phyloP scores from a whole-genome alignment of 2,888 invertebrate species.

The Amiota mariae region DNA sequence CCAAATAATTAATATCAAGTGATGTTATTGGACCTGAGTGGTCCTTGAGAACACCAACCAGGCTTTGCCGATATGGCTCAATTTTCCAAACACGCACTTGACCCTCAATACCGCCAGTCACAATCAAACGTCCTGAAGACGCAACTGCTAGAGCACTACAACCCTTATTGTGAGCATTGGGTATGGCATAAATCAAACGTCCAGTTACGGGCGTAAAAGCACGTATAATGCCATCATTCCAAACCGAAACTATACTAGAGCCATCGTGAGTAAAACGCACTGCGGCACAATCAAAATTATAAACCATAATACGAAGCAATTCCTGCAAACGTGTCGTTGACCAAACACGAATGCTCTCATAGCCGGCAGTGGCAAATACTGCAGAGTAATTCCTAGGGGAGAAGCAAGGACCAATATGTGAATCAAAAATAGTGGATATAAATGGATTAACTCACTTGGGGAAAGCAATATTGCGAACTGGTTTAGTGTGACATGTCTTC shows the following conservation, averaged over 20 bases:
- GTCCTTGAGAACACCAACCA: conserved; percentile 87
- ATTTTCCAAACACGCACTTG: conserved; percentile 90
- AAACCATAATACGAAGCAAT: conserved; percentile 86
- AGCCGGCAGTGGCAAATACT: conserved; percentile 90
- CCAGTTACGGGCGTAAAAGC: conserved; percentile 89
- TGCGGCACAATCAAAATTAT: conserved; percentile 89
- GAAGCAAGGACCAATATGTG: too few species aligned
- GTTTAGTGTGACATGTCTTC: conserved; percentile 86
- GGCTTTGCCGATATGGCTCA: conserved; percentile 78
- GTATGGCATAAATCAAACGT: conserved; percentile 85
- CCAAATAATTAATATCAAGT: conserved; percentile 83
- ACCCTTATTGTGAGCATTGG: conserved; percentile 89
- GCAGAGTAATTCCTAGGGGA: conserved; percentile 82
- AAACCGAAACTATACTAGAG: conserved; percentile 85
- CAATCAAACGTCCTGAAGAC: conserved; percentile 80
- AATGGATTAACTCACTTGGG: conserved; percentile 81
- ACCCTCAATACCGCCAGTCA: conserved; percentile 95
- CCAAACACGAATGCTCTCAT: conserved; percentile 91
- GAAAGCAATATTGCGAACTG: conserved; percentile 87
- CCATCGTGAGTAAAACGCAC: conserved; percentile 87
- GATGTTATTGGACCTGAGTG: conserved; percentile 91
- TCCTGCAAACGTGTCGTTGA: conserved; percentile 83
- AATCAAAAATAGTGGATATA: too few species aligned
- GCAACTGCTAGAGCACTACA: conserved; percentile 85
- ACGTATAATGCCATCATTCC: conserved; percentile 89